These are phyloP conservation scores for Gryllus bimaculatus DNA, from an alignment of 1,140 invertebrate genomes.

Conservation along the genomic window DNA sequence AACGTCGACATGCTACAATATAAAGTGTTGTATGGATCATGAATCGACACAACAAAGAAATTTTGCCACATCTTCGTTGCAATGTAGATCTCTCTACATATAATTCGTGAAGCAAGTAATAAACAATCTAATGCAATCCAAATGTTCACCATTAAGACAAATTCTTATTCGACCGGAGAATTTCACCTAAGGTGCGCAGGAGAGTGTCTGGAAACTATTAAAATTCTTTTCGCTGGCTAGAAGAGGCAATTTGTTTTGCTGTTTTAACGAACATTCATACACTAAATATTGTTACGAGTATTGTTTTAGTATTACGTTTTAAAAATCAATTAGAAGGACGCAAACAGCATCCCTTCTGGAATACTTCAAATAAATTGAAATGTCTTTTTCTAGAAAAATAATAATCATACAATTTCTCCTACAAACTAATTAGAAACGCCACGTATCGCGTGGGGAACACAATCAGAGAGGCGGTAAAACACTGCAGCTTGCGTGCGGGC, in stretches of 20 bases:
- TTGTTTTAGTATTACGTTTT: background rate
- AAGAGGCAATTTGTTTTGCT: background rate
- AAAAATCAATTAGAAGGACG: background rate
- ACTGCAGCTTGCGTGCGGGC: background rate
- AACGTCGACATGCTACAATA: no score
- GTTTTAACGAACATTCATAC: background rate
- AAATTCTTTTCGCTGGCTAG: background rate
- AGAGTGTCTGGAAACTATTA: no score
- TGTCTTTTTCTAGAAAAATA: background rate
- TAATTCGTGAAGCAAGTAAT: no score
- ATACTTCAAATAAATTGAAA: background rate
- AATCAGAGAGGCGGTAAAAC: background rate
- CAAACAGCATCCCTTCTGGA: background rate
- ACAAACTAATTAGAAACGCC: background rate
- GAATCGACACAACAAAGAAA: no score
- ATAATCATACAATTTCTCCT: background rate
- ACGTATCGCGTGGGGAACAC: background rate
- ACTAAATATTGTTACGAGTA: conserved; percentile 1
- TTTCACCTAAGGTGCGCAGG: no score
- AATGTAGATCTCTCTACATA: no score
- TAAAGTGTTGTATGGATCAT: no score
- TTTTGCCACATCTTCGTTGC: no score
- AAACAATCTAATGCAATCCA: no score
- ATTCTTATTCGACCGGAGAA: no score
- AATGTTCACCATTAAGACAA: no score